phyloP scores from a whole-genome alignment of 2,888 invertebrate species.

The Seladonia tumulorum region DNA sequence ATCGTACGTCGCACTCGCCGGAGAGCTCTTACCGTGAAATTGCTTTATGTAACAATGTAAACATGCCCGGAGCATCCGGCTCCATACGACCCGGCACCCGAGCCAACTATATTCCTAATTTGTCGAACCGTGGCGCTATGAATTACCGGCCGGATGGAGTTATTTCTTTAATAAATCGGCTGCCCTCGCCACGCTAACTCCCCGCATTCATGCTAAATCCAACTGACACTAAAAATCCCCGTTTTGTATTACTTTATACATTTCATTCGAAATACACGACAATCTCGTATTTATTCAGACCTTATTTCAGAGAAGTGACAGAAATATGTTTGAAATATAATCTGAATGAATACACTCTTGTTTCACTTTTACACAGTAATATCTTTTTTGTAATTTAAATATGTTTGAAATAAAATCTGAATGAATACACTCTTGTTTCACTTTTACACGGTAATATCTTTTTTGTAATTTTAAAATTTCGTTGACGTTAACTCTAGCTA shows the following conservation, averaged over 20 bases:
- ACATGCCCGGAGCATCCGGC: constrained; percentile 31
- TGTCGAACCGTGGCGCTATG: not conserved
- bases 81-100: not conserved
- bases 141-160: not conserved
- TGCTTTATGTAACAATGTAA: constrained; percentile 31
- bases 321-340: not conserved
- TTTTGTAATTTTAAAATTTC: no score
- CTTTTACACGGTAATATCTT: no score
- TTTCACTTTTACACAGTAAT: no score
- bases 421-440: no score
- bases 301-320: not conserved
- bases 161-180: not conserved
- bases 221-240: not conserved
- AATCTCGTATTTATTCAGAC: not conserved
- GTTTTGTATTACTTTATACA: not conserved
- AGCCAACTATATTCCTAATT: constrained; percentile 4
- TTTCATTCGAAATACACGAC: no score
- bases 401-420: no score
- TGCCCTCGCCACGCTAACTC: not conserved
- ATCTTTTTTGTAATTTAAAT: not conserved
- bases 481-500: no score
- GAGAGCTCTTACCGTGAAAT: constrained; percentile 27
- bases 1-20: constrained; percentile 31
- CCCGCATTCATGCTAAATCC: not conserved
- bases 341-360: no score